These are phyloP conservation scores for Griposia aprilina DNA, from an alignment of 2,888 invertebrate species.

Conservation along the genomic window DNA sequence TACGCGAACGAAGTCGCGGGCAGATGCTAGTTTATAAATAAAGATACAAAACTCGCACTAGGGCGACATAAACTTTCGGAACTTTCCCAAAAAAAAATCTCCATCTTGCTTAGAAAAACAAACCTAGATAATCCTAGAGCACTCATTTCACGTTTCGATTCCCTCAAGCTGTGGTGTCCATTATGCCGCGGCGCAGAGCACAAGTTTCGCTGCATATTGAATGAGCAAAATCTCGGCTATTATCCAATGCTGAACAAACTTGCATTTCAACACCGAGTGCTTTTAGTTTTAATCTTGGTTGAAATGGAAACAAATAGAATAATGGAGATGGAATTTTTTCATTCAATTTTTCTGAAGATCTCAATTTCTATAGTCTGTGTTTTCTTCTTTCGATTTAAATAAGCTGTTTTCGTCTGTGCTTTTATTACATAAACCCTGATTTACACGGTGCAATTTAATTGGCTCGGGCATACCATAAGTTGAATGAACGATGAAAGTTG, in stretches of 20 bases:
- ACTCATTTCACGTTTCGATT: conserved; percentile 56
- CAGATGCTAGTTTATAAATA: not conserved
- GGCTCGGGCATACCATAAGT: not conserved
- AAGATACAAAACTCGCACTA: not conserved
- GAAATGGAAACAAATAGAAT: conserved; percentile 58
- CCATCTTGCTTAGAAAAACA: conserved; percentile 19
- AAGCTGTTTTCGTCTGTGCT: not conserved
- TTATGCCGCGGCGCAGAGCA: conserved; percentile 52
- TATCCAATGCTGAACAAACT: conserved; percentile 66
- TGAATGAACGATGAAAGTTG: not conserved
- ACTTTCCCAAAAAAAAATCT: not conserved
- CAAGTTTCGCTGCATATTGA: conserved; percentile 59
- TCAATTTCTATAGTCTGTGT: not conserved
- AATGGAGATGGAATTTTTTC: conserved; percentile 24
- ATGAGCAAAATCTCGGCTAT: conserved; percentile 62
- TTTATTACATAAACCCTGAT: not conserved
- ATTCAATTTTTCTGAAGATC: conserved; percentile 15
- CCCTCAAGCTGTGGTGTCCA: conserved; percentile 47
- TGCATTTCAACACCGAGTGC: conserved; percentile 57
- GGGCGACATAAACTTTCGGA: not conserved
- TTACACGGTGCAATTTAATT: not conserved
- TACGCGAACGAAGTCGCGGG: too few relatives aligned
- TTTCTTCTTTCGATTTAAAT: not conserved
- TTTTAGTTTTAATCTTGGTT: conserved; percentile 65
- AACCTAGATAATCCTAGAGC: conserved; percentile 21